These are phyloP conservation scores for Gopherus evgoodei DNA, from an alignment of 2,113 vertebrate species.

Conservation along the genomic window DNA sequence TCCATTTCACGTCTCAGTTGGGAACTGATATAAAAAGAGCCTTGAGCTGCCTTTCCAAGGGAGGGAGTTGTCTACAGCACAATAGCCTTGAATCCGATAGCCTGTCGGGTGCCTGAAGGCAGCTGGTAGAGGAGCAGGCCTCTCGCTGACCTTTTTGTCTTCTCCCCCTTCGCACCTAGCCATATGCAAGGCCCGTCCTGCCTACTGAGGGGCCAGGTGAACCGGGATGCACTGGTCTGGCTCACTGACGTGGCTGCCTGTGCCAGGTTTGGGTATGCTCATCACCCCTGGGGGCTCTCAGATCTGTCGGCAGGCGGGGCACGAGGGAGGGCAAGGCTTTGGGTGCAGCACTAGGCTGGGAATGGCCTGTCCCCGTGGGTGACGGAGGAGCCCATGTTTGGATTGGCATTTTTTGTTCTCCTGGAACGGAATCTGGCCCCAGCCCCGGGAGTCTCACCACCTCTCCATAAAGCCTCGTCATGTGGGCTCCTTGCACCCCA, in stretches of 20 bases:
- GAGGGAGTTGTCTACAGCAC: background rate
- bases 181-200: background rate
- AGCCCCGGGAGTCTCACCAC: background rate
- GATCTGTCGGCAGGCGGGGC: background rate
- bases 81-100: constrained; percentile 69
- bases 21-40: constrained; percentile 61
- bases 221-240: background rate
- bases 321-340: background rate
- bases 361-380: background rate
- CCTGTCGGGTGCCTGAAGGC: constrained; percentile 33
- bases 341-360: background rate
- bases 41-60: background rate
- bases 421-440: background rate
- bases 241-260: background rate
- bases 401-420: background rate
- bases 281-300: background rate
- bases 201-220: background rate
- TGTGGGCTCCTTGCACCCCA: background rate
- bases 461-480: background rate
- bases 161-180: constrained; percentile 44
- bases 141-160: constrained; percentile 10
- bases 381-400: background rate
- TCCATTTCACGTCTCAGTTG: constrained; percentile 55
- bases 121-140: constrained; percentile 33
- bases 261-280: accelerated